These are phyloP conservation scores for Lepilemur septentrionalis DNA, from an alignment of 2,797 vertebrate genomes.

Conservation along the genomic window DNA sequence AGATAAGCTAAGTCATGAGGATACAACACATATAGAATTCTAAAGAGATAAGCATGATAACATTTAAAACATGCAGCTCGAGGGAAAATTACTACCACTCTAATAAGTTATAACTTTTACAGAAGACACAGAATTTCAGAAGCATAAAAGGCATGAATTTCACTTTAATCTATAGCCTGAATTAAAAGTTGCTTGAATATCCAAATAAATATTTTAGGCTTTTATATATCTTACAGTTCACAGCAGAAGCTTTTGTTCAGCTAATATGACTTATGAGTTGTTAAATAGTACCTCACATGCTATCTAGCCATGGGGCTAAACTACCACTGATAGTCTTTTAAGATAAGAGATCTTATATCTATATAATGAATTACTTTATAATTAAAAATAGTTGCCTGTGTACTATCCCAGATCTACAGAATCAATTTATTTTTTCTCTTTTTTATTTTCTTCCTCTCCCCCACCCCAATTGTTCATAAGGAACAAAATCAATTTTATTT, in stretches of 20 bases:
- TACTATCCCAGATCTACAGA: background rate
- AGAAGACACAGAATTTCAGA: background rate
- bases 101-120: background rate
- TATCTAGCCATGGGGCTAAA: background rate
- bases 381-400: background rate
- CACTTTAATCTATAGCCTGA: background rate
- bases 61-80: background rate
- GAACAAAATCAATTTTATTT: background rate
- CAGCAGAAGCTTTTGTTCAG: background rate
- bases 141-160: background rate
- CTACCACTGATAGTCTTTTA: background rate
- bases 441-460: too few species aligned
- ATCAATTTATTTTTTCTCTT: background rate
- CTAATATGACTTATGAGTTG: background rate
- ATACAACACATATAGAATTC: background rate
- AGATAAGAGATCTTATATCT: background rate
- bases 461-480: too few species aligned
- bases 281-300: background rate
- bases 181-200: background rate
- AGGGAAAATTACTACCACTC: background rate
- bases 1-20: background rate
- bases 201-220: slow-evolving; percentile 13
- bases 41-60: background rate
- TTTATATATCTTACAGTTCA: background rate
- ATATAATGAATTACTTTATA: background rate